Conservation (phyloP, 2,888 invertebrate species). For the Dastarcus helophoroides region DNA sequence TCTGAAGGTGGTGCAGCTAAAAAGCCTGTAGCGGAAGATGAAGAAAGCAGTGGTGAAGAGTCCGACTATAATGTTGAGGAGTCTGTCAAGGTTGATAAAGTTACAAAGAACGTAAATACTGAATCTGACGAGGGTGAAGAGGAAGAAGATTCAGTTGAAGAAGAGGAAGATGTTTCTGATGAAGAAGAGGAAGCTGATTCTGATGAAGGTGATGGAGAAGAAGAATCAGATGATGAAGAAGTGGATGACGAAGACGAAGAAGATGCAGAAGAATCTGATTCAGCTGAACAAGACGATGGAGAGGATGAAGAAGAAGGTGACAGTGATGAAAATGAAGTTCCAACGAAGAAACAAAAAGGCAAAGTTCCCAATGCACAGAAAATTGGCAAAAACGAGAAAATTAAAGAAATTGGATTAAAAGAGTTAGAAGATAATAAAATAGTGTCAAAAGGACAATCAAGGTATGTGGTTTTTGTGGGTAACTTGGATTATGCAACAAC, state of each 20-base stretch:
- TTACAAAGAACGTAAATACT: conserved; percentile 11
- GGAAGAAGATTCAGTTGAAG: conserved; percentile 12
- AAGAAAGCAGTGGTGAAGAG: conserved; percentile 7
- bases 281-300: conserved; percentile 12
- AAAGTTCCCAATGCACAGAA: conserved; percentile 6
- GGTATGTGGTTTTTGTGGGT: conserved; percentile 38
- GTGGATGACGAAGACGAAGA: conserved; percentile 9
- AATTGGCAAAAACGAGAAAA: conserved; percentile 9
- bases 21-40: conserved; percentile 1
- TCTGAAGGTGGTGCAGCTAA: background rate
- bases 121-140: conserved; percentile 11
- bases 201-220: conserved; percentile 13
- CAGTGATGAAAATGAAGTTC: conserved; percentile 3
- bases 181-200: conserved; percentile 11
- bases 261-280: conserved; percentile 7
- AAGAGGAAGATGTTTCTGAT: conserved; percentile 10
- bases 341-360: conserved; percentile 1
- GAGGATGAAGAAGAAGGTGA: conserved; percentile 11
- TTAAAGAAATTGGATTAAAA: conserved; percentile 3
- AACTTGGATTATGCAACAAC: conserved; percentile 36
- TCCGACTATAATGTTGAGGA: conserved; percentile 14
- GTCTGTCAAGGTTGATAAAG: conserved; percentile 10
- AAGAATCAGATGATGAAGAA: conserved; percentile 11
- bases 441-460: conserved; percentile 13
- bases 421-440: conserved; percentile 5